Evolutionary conservation across 2,113 vertebrate genomes (phyloP), one percentile per base, ranked within the genome.

Genomic region (Machaerirhynchus nigripectus): DNA sequence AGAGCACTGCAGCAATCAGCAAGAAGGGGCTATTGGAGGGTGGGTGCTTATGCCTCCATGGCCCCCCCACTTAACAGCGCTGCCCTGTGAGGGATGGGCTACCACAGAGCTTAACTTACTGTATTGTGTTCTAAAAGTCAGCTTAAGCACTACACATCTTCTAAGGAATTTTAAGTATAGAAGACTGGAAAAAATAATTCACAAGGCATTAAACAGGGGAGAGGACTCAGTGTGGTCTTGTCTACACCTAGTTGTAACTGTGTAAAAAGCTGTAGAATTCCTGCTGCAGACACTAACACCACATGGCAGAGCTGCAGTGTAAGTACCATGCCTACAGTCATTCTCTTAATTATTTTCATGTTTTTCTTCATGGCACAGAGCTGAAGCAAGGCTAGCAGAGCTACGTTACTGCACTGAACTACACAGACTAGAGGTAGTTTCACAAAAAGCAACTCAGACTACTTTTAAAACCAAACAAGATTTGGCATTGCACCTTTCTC

Each of bases 1-100:
- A 69, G 63, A 84, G 78, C 11, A n/a, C 68, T 73, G 96, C 96
- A 95, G 96, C 96, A 94, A 95, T 84, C 53, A 68, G 81, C 74
- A 77, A 47, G 40, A 57, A 56, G 90, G 68, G 24, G 53, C 46
- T 57, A 0, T 0, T 24, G 59, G 6, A 14, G 2, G 20, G 5
- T 11, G 14, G 15, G 18, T 15, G 15, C 42, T 26, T 8, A 2
- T 17, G 52, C 19, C 60, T 56, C 28, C 10, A 7, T 49, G 70
- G 46, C 61, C 69, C 55, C 15, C 42, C 31, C 0, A 0, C 44
- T 37, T 31, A 47, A 49, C 82, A 75, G 22, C 16, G 39, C 42
- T 70, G 31, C 33, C 30, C 2, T 14, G 33, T 0, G 10, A 84
- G 47, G 44, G 44, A 31, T 30, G 28, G 37, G 52, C 69, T 87